Base-by-base conservation (phyloP, 2,888 invertebrate species). In the Choristoneura rosaceana region DNA sequence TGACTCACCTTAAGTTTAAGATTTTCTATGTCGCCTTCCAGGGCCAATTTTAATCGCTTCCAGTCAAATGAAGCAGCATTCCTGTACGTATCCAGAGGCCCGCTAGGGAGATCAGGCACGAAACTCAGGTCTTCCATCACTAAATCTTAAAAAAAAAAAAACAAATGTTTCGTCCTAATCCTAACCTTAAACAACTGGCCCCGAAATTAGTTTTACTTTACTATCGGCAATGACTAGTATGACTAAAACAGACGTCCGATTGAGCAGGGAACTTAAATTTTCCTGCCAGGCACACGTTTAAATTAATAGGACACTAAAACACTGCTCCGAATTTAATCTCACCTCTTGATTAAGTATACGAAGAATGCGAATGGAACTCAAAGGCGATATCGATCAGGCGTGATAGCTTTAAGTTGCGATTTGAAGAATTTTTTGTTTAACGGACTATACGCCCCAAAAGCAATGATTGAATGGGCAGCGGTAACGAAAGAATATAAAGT, bases 1-100 rank as follows among this genome's bases (percentile, higher is more conserved):
- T 58, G 43, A 45, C 38, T 90, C 88, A 98, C 99, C 96, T 98
- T 98, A 74, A 96, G 95, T 85, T 95, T 95, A 45, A 98, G 88
- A 75, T 95, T 92, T 65, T 97, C 96, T 69, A 94, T 87, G 82
- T 97, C 96, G 76, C 97, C 97, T 86, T 98, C 98, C 74, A 98
- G 93, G 69, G 97, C 95, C 59, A 97, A 84, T 84, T 97, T 97
- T 88, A 99, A 95, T 75, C 95, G 95, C 89, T 98, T 98, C 98
- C 98, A 98, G 85, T 98, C 95, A 82, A 99, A 98, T 15, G 96
- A 96, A 0, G 98, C 96, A 76, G 95, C 95, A 78, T 96, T 96
- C 78, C 99, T 96, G 87, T 97, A 98, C 0, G 82, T 89, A 84
- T 97, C 97, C 77, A 99, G 91, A 8, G 98, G 98, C 73, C 98